Percentiles rank a stretch among this genome's conserved stretches.
phyloP scores from a whole-genome alignment of 2,113 vertebrate species.

The Chaetodon trifascialis region DNA sequence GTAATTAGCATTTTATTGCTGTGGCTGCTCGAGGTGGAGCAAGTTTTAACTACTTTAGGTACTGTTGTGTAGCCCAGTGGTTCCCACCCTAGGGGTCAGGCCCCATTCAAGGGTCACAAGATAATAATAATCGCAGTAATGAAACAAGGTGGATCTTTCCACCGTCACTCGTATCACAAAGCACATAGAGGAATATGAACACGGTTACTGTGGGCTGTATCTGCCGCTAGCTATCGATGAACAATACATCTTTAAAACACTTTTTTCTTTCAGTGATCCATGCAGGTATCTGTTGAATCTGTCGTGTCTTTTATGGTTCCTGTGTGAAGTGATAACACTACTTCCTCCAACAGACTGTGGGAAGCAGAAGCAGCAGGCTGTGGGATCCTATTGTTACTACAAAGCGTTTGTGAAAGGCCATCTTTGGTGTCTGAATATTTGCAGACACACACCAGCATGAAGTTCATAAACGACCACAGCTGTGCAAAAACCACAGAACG shows the following conservation, averaged over 20 bases:
- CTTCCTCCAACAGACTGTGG: slow-evolving; percentile 9
- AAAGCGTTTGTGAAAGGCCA: not conserved
- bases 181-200: not conserved
- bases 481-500: not conserved
- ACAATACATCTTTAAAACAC: not conserved
- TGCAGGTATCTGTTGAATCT: not conserved
- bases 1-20: not conserved
- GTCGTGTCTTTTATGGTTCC: not conserved
- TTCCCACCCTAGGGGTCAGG: not conserved
- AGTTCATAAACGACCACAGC: not conserved
- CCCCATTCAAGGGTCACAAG: not conserved
- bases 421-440: not conserved
- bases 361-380: slow-evolving; percentile 30
- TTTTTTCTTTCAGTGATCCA: not conserved
- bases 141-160: not conserved
- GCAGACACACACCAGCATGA: not conserved
- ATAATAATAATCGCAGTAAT: too few relatives aligned
- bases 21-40: not conserved
- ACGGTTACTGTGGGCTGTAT: not conserved
- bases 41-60: not conserved
- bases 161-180: not conserved
- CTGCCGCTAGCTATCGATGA: not conserved
- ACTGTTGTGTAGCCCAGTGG: not conserved
- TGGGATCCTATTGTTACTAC: not conserved
- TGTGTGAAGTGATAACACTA: not conserved